A percentile compares a stretch with the other conserved stretches of the same genome.
These are phyloP conservation scores for Abrostola tripartita DNA, from an alignment of 2,888 invertebrate species.

Conservation along the genomic window DNA sequence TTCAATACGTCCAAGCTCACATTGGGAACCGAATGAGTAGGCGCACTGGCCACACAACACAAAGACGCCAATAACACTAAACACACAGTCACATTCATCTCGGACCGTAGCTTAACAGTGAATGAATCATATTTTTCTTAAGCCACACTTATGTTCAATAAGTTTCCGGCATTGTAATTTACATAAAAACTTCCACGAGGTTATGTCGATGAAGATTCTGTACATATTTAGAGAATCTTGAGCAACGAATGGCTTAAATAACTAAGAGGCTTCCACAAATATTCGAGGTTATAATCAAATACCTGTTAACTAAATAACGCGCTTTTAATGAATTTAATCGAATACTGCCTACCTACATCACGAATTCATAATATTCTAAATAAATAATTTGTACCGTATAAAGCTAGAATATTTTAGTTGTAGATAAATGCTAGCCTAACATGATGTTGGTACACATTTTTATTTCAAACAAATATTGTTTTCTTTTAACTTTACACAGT, in stretches of 20 bases:
- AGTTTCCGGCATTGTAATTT: constrained; percentile 32
- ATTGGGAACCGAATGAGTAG: no score
- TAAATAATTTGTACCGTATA: background rate
- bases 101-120: constrained; percentile 25
- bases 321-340: background rate
- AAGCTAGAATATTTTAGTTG: no score
- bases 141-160: constrained; percentile 29
- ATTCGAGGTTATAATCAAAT: background rate
- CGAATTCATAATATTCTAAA: constrained; percentile 1
- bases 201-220: constrained; percentile 36
- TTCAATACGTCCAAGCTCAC: background rate
- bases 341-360: background rate
- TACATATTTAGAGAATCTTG: constrained; percentile 4
- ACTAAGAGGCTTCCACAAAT: background rate
- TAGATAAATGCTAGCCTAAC: no score
- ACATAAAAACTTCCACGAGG: constrained; percentile 35
- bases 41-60: constrained; percentile 4
- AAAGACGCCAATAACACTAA: constrained; percentile 16
- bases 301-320: background rate
- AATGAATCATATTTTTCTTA: constrained; percentile 32
- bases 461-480: no score
- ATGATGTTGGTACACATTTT: no score
- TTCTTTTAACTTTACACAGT: no score
- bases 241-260: background rate
- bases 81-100: constrained; percentile 32